These are phyloP conservation scores for Strongylocentrotus purpuratus DNA, from an alignment of 35 echinoderm and acorn worm species.

Conservation along the genomic window DNA sequence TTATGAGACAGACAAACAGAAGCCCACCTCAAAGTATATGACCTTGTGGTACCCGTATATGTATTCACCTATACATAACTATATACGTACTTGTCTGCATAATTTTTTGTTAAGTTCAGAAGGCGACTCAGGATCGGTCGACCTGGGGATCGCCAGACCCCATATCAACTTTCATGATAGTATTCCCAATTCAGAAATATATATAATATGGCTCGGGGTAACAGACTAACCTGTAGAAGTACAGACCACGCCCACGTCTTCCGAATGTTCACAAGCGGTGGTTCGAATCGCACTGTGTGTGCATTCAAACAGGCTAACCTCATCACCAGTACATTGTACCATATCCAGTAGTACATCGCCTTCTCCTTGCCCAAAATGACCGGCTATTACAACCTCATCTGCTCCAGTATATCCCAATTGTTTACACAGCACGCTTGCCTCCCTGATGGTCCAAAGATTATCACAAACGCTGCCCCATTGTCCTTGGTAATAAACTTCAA, in stretches of 20 bases:
- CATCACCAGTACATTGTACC: background rate
- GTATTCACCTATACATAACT: too few relatives aligned
- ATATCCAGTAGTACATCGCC: background rate
- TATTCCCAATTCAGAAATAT: too few relatives aligned
- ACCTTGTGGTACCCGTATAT: too few relatives aligned
- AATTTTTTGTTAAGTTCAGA: too few relatives aligned
- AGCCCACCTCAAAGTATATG: too few relatives aligned
- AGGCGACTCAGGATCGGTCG: too few relatives aligned
- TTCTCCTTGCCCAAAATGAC: background rate
- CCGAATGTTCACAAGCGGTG: background rate
- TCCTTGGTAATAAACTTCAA: background rate
- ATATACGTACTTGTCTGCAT: too few relatives aligned
- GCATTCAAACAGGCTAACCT: background rate
- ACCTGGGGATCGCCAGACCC: too few relatives aligned
- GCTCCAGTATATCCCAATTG: constrained; percentile 3
- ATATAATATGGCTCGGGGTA: too few relatives aligned
- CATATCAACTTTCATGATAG: too few relatives aligned
- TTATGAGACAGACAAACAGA: too few relatives aligned
- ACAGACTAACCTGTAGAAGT: background rate
- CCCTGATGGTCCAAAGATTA: background rate
- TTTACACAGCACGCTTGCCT: background rate
- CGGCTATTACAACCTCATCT: background rate
- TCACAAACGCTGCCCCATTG: background rate
- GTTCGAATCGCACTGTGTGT: background rate
- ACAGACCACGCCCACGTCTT: constrained; percentile 26